These are phyloP conservation scores for Serinus canaria DNA, from an alignment of 2,113 vertebrate genomes.

Conservation along the genomic window DNA sequence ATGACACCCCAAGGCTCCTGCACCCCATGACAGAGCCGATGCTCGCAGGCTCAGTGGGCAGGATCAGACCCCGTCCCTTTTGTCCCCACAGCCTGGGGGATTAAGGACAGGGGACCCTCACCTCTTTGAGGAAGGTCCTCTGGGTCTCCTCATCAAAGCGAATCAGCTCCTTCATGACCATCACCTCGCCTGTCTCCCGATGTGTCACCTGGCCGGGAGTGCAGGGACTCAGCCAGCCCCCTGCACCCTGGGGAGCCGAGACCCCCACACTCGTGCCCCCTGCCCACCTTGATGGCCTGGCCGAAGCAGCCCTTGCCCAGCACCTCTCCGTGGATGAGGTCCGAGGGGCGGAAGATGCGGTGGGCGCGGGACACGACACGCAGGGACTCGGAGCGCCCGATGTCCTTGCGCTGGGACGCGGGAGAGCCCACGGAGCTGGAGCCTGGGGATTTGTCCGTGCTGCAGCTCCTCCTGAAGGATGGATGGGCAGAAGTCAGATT, in stretches of 20 bases:
- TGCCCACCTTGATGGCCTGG: conserved; percentile 93
- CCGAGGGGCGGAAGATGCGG: conserved; percentile 94
- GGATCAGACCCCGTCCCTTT: rapidly evolving
- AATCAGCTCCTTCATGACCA: conserved; percentile 99
- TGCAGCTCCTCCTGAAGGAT: conserved; percentile 84
- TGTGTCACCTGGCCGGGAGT: conserved; percentile 84
- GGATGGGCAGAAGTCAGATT: background rate
- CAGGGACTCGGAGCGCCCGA: conserved; percentile 91
- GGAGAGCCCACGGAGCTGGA: conserved; percentile 83
- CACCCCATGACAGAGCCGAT: rapidly evolving
- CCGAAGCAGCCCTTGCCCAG: conserved; percentile 95
- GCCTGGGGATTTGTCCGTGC: conserved; percentile 90
- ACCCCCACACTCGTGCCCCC: rapidly evolving
- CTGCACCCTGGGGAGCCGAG: rapidly evolving
- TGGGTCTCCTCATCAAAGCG: conserved; percentile 96
- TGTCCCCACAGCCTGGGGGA: background rate
- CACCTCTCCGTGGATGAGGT: conserved; percentile 96
- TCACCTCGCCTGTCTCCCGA: conserved; percentile 93
- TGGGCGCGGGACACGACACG: conserved; percentile 84
- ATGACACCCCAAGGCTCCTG: background rate
- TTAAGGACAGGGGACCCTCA: background rate
- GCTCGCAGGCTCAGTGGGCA: rapidly evolving
- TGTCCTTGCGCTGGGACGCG: conserved; percentile 85
- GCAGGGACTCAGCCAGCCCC: background rate
- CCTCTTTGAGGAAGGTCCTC: conserved; percentile 95